These are phyloP conservation scores for Pogonomyrmex californicus DNA, from an alignment of 1,140 invertebrate species.

Conservation along the genomic window DNA sequence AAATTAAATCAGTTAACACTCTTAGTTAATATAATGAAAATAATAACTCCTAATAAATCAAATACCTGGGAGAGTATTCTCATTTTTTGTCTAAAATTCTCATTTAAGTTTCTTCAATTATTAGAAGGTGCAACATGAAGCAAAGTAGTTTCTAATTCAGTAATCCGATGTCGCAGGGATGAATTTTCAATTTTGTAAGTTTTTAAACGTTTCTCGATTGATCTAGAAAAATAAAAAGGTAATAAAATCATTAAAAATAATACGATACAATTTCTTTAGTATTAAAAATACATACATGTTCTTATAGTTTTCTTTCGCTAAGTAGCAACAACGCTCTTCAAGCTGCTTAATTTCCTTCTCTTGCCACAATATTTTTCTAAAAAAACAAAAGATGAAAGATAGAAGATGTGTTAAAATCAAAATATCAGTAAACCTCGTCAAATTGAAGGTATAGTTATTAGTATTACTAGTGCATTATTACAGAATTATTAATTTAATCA, in stretches of 20 bases:
- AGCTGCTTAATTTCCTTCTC: slow-evolving; percentile 80
- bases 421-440: slow-evolving; percentile 76
- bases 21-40: too few species aligned
- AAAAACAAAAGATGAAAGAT: slow-evolving; percentile 72
- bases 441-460: slow-evolving; percentile 77
- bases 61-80: too few species aligned
- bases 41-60: neutral
- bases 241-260: neutral
- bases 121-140: neutral
- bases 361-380: slow-evolving; percentile 81
- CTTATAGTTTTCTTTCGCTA: slow-evolving; percentile 57
- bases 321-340: slow-evolving; percentile 73
- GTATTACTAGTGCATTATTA: slow-evolving; percentile 67
- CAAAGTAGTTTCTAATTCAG: slow-evolving; percentile 57
- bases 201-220: slow-evolving; percentile 75
- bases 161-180: slow-evolving; percentile 59
- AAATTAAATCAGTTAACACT: too few species aligned
- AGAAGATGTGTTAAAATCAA: slow-evolving; percentile 38
- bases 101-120: neutral
- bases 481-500: slow-evolving; percentile 82
- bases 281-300: slow-evolving; percentile 68
- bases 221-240: slow-evolving; percentile 63
- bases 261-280: neutral
- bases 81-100: too few species aligned
- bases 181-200: slow-evolving; percentile 69